Conservation (phyloP, 2,113 vertebrate genomes). For the Lethenteron camtschaticum region DNA sequence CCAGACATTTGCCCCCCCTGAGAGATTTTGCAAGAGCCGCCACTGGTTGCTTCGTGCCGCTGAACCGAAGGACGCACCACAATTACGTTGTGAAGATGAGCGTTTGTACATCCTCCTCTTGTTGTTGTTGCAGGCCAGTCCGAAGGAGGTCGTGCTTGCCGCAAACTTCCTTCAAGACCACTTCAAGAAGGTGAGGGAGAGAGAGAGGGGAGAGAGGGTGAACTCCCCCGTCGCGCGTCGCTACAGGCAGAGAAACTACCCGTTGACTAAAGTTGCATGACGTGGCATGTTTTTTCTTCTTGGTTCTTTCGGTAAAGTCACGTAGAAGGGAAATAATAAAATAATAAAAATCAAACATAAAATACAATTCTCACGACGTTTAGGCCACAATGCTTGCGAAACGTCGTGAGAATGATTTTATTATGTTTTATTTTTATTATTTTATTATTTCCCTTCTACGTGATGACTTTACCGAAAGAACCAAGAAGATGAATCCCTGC, state of each 20-base stretch:
- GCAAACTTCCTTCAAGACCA: slow-evolving; percentile 93
- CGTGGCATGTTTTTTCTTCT: not conserved
- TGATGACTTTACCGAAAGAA: too few species aligned
- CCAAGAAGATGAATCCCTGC: too few species aligned
- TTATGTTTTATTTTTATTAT: too few species aligned
- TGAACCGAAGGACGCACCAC: too few species aligned
- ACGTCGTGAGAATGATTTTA: too few species aligned
- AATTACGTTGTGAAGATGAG: too few species aligned
- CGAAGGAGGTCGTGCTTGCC: slow-evolving; percentile 90
- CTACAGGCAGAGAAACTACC: too few species aligned
- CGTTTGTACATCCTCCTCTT: too few species aligned
- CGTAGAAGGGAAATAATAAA: slow-evolving; percentile 5
- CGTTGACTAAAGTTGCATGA: not conserved
- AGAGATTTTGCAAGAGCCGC: not conserved
- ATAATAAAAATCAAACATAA: not conserved
- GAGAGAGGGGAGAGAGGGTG: not conserved
- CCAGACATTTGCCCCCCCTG: slow-evolving; percentile 5
- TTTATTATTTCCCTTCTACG: too few species aligned
- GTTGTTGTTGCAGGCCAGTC: slow-evolving; percentile 99
- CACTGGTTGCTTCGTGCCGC: not conserved
- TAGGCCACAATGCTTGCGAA: too few species aligned
- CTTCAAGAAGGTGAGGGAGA: slow-evolving; percentile 60
- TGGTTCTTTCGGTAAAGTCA: slow-evolving; percentile 52
- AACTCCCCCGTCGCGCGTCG: not conserved
- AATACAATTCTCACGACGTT: too few species aligned